Evolutionary conservation across 2,113 vertebrate species (phyloP).

Genomic region (Prionailurus bengalensis): DNA sequence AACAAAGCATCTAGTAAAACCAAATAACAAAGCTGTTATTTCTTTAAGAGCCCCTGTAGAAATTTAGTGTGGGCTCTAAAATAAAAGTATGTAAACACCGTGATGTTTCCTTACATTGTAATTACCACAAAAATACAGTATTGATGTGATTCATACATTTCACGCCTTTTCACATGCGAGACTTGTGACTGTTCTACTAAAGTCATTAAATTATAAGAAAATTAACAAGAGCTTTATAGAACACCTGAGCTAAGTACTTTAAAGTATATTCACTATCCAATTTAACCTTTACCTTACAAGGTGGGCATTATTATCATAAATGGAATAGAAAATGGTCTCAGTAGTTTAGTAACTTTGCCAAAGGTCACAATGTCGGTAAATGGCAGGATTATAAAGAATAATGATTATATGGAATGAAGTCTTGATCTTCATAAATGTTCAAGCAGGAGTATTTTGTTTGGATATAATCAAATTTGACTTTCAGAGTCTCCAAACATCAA

Average conservation of each 20-base stretch:
- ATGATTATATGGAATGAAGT: neutral
- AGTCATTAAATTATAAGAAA: constrained; percentile 52
- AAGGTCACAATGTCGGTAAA: constrained; percentile 30
- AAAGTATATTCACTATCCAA: constrained; percentile 34
- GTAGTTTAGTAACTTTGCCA: constrained; percentile 48
- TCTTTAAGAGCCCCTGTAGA: constrained; percentile 44
- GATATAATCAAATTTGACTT: constrained; percentile 50
- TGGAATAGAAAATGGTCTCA: constrained; percentile 17
- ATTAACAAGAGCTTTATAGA: neutral
- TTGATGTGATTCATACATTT: neutral
- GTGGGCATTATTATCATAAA: constrained; percentile 50
- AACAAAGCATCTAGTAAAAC: constrained; percentile 54
- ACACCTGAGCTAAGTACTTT: constrained; percentile 18
- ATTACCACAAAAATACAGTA: constrained; percentile 62
- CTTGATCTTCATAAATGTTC: constrained; percentile 52
- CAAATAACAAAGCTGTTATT: constrained; percentile 47
- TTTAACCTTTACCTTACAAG: constrained; percentile 50
- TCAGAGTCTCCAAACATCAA: constrained; percentile 20
- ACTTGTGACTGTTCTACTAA: neutral
- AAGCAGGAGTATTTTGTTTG: neutral
- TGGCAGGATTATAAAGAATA: constrained; percentile 19
- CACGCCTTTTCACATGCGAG: neutral
- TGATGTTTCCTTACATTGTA: neutral
- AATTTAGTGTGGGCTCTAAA: constrained; percentile 60
- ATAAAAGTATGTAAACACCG: neutral